phyloP scores from a whole-genome alignment of 2,113 vertebrate genomes.

The Trichomycterus rosablanca region DNA sequence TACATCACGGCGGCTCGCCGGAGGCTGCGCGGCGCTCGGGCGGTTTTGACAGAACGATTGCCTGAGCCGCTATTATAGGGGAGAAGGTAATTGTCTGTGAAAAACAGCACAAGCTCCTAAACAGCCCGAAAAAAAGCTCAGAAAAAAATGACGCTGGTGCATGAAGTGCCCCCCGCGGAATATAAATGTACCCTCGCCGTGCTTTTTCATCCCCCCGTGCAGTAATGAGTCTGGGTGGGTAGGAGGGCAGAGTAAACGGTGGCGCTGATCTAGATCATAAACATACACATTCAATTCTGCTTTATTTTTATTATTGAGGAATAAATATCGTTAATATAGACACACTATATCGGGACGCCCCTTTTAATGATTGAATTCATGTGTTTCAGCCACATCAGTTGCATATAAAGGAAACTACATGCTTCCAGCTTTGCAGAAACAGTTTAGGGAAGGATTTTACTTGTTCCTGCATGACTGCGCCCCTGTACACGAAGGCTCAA shows the following conservation, averaged over 20 bases:
- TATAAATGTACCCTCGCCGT: constrained; percentile 25
- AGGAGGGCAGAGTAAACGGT: background rate
- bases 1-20: constrained; percentile 1
- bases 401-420: too few species aligned
- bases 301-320: too few species aligned
- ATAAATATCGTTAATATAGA: too few species aligned
- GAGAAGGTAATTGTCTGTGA: constrained; percentile 43
- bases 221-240: constrained; percentile 6
- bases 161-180: constrained; percentile 10
- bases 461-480: too few species aligned
- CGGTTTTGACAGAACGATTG: constrained; percentile 29
- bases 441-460: too few species aligned
- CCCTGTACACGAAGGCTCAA: too few species aligned
- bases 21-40: background rate
- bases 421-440: too few species aligned
- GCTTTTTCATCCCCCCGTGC: constrained; percentile 8
- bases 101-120: constrained; percentile 25
- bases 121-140: background rate
- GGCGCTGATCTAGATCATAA: background rate
- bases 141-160: constrained; percentile 13
- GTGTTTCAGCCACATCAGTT: too few species aligned
- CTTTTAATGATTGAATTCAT: too few species aligned
- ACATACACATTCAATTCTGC: too few species aligned
- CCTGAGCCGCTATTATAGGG: constrained; percentile 25
- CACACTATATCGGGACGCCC: too few species aligned